These are phyloP conservation scores for Oenanthe melanoleuca DNA, from an alignment of 2,113 vertebrate genomes.

Conservation along the genomic window DNA sequence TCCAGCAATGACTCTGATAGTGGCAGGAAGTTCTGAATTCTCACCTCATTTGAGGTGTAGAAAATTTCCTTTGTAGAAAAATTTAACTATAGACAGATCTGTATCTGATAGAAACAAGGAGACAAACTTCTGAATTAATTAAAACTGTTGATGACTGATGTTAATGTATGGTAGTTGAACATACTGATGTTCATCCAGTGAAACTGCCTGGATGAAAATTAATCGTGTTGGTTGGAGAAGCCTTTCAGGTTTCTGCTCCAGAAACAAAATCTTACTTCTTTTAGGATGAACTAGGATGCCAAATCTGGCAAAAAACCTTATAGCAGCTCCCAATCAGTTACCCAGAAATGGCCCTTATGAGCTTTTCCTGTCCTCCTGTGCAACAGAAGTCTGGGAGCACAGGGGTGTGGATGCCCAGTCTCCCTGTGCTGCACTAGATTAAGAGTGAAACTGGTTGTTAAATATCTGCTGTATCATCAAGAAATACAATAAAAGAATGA, in stretches of 20 bases:
- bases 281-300: neutral
- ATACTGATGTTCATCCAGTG: neutral
- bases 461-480: neutral
- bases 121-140: neutral
- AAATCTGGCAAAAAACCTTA: neutral
- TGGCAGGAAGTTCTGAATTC: neutral
- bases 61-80: neutral
- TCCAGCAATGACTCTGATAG: neutral
- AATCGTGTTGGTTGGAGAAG: neutral
- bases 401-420: neutral
- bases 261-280: neutral
- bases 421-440: neutral
- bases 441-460: neutral
- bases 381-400: neutral
- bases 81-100: neutral
- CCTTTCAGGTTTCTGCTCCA: neutral
- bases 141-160: neutral
- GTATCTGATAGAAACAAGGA: neutral
- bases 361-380: neutral
- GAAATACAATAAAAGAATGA: neutral
- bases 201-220: neutral
- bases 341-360: neutral
- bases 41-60: neutral
- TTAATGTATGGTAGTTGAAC: neutral
- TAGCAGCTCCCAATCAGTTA: neutral